Conservation (phyloP, 2,888 invertebrate species). For the Habroteleia sp. region DNA sequence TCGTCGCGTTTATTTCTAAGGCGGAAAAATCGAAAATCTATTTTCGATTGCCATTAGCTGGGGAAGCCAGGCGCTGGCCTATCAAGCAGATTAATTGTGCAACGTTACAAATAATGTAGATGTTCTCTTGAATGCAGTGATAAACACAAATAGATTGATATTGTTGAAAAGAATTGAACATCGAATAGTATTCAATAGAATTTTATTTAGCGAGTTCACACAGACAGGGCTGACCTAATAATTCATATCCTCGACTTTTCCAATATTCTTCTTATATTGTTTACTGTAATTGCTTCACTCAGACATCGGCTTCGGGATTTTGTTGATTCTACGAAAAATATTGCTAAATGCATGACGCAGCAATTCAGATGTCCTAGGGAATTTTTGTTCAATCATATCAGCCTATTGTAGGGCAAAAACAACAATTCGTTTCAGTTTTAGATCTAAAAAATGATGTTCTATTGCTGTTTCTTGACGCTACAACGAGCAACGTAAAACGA, state of each 20-base stretch:
- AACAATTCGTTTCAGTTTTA: slow-evolving; percentile 23
- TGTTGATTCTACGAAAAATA: no score
- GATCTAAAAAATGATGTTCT: slow-evolving; percentile 38
- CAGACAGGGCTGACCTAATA: slow-evolving; percentile 23
- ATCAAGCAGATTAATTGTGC: slow-evolving; percentile 11
- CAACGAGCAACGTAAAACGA: slow-evolving; percentile 70
- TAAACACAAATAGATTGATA: slow-evolving; percentile 38
- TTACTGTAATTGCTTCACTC: no score
- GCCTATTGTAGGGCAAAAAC: no score
- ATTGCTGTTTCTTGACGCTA: slow-evolving; percentile 54
- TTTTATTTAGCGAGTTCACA: slow-evolving; percentile 1
- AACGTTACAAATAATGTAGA: slow-evolving; percentile 28
- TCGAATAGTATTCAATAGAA: slow-evolving; percentile 8
- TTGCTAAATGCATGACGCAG: no score
- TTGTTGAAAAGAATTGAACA: slow-evolving; percentile 5
- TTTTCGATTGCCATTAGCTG: slow-evolving; percentile 6
- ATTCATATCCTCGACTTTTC: no score
- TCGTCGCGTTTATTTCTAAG: slow-evolving; percentile 1
- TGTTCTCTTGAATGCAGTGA: slow-evolving; percentile 30
- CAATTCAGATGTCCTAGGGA: no score
- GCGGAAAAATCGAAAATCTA: slow-evolving; percentile 3
- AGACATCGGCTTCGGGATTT: no score
- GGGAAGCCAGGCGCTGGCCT: not conserved
- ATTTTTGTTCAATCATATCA: no score
- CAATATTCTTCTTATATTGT: no score